Conservation (phyloP, 2,113 vertebrate species). For the Meles meles region DNA sequence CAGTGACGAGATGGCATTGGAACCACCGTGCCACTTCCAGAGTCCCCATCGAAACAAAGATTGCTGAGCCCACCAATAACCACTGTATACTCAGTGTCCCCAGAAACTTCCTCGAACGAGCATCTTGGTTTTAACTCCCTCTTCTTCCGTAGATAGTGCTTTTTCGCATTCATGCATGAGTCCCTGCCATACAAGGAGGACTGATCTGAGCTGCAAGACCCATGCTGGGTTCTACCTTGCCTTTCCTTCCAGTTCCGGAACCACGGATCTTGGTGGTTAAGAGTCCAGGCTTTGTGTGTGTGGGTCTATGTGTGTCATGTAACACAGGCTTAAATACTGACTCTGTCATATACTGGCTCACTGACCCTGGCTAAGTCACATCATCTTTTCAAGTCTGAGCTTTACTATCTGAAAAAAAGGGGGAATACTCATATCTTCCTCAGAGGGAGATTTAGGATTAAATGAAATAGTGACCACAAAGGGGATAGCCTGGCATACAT, state of each 20-base stretch:
- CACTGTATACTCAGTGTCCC: background rate
- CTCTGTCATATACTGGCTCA: background rate
- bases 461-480: background rate
- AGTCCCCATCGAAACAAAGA: background rate
- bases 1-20: background rate
- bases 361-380: background rate
- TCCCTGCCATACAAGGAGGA: background rate
- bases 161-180: background rate
- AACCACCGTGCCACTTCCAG: background rate
- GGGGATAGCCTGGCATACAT: background rate
- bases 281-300: background rate
- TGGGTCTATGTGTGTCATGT: fast-evolving
- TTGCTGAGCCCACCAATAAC: background rate
- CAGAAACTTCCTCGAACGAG: background rate
- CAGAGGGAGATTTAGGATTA: background rate
- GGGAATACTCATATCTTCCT: background rate
- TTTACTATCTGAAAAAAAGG: background rate
- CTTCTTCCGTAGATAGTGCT: background rate
- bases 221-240: background rate
- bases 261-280: background rate
- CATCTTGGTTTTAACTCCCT: background rate
- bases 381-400: background rate
- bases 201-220: background rate
- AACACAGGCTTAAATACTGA: background rate
- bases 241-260: background rate